Percentiles rank a stretch among this genome's conserved stretches.
Evolutionary conservation across 2,113 vertebrate genomes (phyloP).

Genomic region (Tiliqua scincoides): DNA sequence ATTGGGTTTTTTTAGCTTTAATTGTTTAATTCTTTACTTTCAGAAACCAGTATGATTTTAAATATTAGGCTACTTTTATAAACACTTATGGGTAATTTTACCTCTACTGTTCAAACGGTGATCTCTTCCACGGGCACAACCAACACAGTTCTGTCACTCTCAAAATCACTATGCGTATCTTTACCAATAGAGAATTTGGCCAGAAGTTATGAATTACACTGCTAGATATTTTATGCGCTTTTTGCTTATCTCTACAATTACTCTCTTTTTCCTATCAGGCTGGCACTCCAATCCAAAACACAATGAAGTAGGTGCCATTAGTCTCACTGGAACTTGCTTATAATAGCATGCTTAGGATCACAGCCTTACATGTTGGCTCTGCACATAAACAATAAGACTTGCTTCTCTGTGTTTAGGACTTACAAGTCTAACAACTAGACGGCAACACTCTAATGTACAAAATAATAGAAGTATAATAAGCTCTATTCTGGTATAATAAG

Average conservation of each 20-base stretch:
- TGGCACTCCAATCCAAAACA: not conserved
- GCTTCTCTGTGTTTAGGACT: not conserved
- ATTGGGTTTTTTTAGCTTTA: not conserved
- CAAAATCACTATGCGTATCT: conserved; percentile 22
- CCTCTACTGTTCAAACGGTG: not conserved
- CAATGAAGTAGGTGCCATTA: not conserved
- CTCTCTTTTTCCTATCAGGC: not conserved
- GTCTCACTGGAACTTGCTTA: not conserved
- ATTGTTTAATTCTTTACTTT: not conserved
- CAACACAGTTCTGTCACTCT: conserved; percentile 3
- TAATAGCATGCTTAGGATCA: not conserved
- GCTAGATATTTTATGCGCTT: conserved; percentile 36
- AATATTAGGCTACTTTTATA: not conserved
- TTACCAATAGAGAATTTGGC: not conserved
- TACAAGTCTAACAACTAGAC: not conserved
- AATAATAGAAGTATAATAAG: not conserved
- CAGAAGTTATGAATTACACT: conserved; percentile 53
- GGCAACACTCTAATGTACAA: not conserved
- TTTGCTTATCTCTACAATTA: conserved; percentile 41
- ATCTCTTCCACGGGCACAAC: not conserved
- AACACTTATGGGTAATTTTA: not conserved
- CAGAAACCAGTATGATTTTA: not conserved
- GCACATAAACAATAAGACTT: not conserved
- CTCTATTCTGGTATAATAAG: not conserved
- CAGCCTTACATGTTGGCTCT: too few relatives aligned